These are phyloP conservation scores for Neodiprion fabricii DNA, from an alignment of 1,140 invertebrate species.

Conservation along the genomic window DNA sequence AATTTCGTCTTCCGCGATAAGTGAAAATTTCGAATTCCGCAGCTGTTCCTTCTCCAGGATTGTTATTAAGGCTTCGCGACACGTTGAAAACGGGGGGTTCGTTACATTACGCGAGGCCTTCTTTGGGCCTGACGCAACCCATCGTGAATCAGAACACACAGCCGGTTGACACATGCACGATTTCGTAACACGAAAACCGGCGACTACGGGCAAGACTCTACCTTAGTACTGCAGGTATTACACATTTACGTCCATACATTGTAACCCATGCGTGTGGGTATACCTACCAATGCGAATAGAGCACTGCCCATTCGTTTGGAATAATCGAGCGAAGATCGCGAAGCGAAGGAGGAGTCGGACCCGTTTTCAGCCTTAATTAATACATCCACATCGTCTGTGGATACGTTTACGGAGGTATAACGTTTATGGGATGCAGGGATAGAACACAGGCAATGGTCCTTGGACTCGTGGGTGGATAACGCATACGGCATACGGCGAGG, in stretches of 20 bases:
- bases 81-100: no score
- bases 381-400: background rate
- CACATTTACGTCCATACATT: no score
- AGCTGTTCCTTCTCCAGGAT: no score
- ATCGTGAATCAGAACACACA: background rate
- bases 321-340: background rate
- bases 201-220: no score
- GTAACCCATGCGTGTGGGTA: no score
- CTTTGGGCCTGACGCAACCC: constrained; percentile 3
- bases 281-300: background rate
- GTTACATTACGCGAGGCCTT: background rate
- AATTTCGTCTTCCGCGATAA: no score
- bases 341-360: background rate
- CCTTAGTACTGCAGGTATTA: no score
- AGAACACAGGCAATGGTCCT: no score
- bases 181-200: background rate
- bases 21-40: no score
- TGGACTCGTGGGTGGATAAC: background rate
- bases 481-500: no score
- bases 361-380: background rate
- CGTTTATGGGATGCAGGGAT: background rate
- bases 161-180: background rate
- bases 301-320: background rate
- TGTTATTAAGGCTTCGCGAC: no score
- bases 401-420: background rate